Base-by-base conservation (phyloP, 2,888 invertebrate species). In the Dryocosmus kuriphilus region DNA sequence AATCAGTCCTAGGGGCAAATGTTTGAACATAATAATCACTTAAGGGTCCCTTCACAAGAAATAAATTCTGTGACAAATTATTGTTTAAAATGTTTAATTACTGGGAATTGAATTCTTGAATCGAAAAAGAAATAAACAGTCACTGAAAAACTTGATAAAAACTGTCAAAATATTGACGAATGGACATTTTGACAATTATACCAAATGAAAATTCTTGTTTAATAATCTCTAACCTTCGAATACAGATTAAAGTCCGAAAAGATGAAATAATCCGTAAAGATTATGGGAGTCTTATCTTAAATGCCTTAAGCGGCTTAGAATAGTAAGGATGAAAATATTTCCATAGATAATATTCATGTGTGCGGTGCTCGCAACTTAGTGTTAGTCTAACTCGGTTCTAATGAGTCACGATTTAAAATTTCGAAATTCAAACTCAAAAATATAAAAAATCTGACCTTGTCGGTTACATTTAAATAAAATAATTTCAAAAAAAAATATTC, bases 11-110 rank as follows among this genome's bases (percentile, higher is more conserved):
- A 16, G 19, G 32, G 41, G 35, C 61, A 24, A 35, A 71, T 51
- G 67, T 62, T n/a, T 62, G 60, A 79, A 65, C 6, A 63, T 35
- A 76, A 78, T 79, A 78, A 81, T 81, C 76, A 71, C 60, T 77
- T 78, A 63, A 76, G 55, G 57, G 51, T 75, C 74, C 63, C 57
- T 74, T 55, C 74, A 60, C 57, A 55, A 51, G 61, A 55, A 55
- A 55, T 55, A 22, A 55, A n/a, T 57, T 57, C 14, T 57, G 24
- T 24, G 9, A 55, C 7, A n/a, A 22, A 55, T 22, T 24, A 22
- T 22, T 14, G n/a, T 57, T 24, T 14, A 5, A 51, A 57, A 19
- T 19, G 6, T 19, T 46, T 46, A 55, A 55, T 51, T 19, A 51
- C 19, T 16, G 16, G 6, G 3, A 6, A 5, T 19, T n/a, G 6